These are phyloP conservation scores for Scaptomyza caliginosa DNA, from an alignment of 2,888 invertebrate species.

Conservation along the genomic window DNA sequence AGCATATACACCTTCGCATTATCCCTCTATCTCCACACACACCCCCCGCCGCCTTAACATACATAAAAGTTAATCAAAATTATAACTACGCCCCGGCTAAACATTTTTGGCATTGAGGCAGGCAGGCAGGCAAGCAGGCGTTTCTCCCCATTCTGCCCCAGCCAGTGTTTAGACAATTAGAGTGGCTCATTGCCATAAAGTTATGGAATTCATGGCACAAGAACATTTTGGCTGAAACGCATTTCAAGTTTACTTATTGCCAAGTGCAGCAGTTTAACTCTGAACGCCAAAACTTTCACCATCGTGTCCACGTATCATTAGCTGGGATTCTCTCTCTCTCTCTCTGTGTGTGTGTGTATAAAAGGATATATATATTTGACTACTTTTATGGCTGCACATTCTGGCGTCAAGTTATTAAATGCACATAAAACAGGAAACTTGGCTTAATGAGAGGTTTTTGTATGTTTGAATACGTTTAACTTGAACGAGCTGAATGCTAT, in stretches of 20 bases:
- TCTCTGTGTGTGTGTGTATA: background rate
- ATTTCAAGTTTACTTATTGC: conserved; percentile 71
- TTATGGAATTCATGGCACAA: conserved; percentile 74
- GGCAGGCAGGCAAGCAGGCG: too few relatives aligned
- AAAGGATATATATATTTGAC: conserved; percentile 14
- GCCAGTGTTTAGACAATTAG: conserved; percentile 62
- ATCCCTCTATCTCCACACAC: too few relatives aligned
- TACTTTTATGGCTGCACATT: conserved; percentile 45
- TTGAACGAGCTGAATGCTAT: too few relatives aligned
- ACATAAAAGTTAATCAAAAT: conserved; percentile 78
- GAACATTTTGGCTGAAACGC: conserved; percentile 61
- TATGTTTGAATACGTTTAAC: background rate
- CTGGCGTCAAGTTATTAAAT: conserved; percentile 36
- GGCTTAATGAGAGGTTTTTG: background rate
- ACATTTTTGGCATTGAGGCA: conserved; percentile 58
- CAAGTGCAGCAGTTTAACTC: conserved; percentile 62
- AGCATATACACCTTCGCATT: conserved; percentile 21
- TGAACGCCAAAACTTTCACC: conserved; percentile 19
- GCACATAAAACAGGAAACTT: conserved; percentile 25
- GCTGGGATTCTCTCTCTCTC: conserved; percentile 31
- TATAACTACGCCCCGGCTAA: conserved; percentile 63
- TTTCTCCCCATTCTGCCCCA: background rate
- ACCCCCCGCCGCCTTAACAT: conserved; percentile 10
- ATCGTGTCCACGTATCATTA: conserved; percentile 63
- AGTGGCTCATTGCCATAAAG: conserved; percentile 74